These are phyloP conservation scores for Dipodomys merriami DNA, from an alignment of 2,113 vertebrate genomes.

Conservation along the genomic window DNA sequence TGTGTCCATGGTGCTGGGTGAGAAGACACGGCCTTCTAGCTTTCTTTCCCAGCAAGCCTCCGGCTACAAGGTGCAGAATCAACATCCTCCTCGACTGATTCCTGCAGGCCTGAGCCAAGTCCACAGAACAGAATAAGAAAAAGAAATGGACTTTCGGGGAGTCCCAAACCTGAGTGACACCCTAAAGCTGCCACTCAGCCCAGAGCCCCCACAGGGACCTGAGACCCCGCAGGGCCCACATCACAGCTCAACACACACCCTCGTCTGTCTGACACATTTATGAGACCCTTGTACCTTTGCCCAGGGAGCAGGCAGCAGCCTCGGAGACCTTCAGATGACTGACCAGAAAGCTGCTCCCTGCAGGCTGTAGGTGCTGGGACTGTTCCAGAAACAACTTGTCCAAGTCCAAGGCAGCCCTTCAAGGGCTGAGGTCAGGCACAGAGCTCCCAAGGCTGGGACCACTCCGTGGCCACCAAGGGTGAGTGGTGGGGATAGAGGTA, in stretches of 20 bases:
- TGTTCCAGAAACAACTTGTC: not conserved
- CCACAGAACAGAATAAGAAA: not conserved
- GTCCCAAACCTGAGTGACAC: accelerated
- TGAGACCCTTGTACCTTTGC: not conserved
- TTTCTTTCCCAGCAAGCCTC: not conserved
- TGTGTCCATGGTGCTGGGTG: not conserved
- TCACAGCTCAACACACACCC: not conserved
- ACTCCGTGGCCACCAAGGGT: accelerated
- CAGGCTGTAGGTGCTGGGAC: not conserved
- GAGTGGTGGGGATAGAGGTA: accelerated
- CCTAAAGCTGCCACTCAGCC: not conserved
- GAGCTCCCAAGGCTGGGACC: not conserved
- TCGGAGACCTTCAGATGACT: not conserved
- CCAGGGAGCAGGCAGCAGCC: not conserved
- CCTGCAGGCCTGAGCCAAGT: not conserved
- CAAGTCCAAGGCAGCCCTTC: not conserved
- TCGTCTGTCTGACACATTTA: not conserved
- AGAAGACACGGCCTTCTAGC: not conserved
- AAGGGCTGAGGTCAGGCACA: not conserved
- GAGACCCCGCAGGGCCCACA: not conserved
- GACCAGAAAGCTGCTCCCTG: not conserved
- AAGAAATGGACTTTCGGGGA: not conserved
- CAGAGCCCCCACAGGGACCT: not conserved
- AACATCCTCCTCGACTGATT: not conserved
- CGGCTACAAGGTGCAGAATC: not conserved